phyloP scores from a whole-genome alignment of 2,113 vertebrate species.

The Trinectes maculatus region DNA sequence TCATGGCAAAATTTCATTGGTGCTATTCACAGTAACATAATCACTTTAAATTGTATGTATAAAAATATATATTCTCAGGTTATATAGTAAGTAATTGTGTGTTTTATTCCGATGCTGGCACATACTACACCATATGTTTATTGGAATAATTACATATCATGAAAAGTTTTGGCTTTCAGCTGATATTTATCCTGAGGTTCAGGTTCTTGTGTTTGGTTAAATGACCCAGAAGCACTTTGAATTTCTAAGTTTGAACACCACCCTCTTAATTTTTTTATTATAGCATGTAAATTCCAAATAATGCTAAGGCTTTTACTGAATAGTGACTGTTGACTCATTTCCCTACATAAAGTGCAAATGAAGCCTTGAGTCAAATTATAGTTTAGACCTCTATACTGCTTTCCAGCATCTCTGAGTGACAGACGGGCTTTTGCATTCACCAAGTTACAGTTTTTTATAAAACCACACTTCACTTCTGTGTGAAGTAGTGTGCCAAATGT shows the following conservation, averaged over 20 bases:
- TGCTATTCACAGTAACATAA: too few species aligned
- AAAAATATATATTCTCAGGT: too few species aligned
- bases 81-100: background rate
- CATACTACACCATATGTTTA: background rate
- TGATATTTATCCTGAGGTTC: too few species aligned
- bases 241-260: background rate
- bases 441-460: background rate
- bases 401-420: background rate
- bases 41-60: too few species aligned
- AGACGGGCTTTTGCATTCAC: background rate
- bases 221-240: background rate
- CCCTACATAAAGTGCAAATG: too few species aligned
- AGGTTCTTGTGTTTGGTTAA: background rate
- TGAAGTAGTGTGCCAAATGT: background rate
- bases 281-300: background rate
- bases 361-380: background rate
- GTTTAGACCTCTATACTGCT: background rate
- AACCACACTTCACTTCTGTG: conserved; percentile 2
- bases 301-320: background rate
- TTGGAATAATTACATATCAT: too few species aligned
- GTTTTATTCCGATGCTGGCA: background rate
- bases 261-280: background rate
- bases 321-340: too few species aligned
- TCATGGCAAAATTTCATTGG: background rate
- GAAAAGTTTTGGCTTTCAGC: too few species aligned